Conservation (phyloP, 1,140 invertebrate species). For the Macrocentrus cingulum region DNA sequence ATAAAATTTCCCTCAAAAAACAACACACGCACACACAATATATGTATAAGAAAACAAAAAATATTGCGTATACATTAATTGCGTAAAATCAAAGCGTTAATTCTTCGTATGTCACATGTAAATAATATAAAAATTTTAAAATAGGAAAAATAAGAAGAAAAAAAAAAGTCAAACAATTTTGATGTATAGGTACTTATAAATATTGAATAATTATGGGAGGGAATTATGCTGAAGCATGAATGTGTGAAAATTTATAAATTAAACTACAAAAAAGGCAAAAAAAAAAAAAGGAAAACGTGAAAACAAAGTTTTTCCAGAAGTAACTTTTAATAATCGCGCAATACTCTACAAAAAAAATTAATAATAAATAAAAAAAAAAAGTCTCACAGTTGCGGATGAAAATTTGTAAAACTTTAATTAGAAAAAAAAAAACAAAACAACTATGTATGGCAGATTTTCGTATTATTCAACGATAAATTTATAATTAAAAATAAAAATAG, state of each 20-base stretch:
- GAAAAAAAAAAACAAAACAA: not conserved
- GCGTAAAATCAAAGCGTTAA: not conserved
- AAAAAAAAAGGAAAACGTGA: constrained; percentile 8
- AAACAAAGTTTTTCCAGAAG: constrained; percentile 1
- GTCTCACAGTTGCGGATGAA: not conserved
- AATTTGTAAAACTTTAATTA: not conserved
- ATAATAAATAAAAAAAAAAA: constrained; percentile 8
- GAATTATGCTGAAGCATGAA: too few species aligned
- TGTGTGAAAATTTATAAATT: not conserved
- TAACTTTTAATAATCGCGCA: constrained; percentile 27
- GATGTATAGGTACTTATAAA: constrained; percentile 22
- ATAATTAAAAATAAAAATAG: too few species aligned
- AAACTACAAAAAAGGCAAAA: constrained; percentile 12
- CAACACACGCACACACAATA: too few species aligned
- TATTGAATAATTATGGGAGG: not conserved
- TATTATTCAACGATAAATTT: too few species aligned
- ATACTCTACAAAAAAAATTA: constrained; percentile 28
- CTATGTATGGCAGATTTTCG: too few species aligned
- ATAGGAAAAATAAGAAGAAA: not conserved
- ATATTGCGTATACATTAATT: too few species aligned
- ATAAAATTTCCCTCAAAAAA: too few species aligned
- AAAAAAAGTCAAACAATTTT: constrained; percentile 9
- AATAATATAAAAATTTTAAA: constrained; percentile 12
- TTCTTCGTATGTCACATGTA: constrained; percentile 6
- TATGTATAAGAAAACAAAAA: too few species aligned